Evolutionary conservation across 64 coral and sea anemone genomes (phyloP), one percentile per base, ranked within the genome.

Genomic region (Acropora tenuis): DNA sequence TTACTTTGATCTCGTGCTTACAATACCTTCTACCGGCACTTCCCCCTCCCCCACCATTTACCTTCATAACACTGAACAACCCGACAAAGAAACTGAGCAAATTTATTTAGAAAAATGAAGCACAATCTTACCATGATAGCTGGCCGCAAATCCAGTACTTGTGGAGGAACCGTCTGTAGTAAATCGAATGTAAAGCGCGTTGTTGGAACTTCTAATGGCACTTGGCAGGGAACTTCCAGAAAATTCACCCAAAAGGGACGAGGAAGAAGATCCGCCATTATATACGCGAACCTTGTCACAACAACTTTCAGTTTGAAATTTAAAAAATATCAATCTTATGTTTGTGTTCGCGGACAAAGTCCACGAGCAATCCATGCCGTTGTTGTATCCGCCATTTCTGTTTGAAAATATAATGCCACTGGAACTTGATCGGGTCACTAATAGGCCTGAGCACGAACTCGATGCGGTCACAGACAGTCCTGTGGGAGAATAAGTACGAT

Each of bases 341-440:
- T 69, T 80, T 1, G 77, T 78, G n/a, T 89, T 89, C 5, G 68
- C 80, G 1, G 78, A 42, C 7, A 90, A 53, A n/a, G 41, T 90
- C 88, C 88, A 90, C 7, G 41, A 1, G 20, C 88, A 90, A 0
- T 43, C 3, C 40, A 80, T 73, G 5, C 19, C 0, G 17, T 50
- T 2, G 2, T 2, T 40, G 78, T 90, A 81, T 2, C 9, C 12
- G 4, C 50, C 50, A 10, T 7, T 2, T 11, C 3, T 60, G 30
- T 81, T 81, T 81, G 79, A 81, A 43, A 20, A 61, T 60, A 81
- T 81, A 8, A 81, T 61, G 12, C 79, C 79, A 60, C 79, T 81
- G 42, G 79, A 43, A 30, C 52, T 61, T 3, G 79, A 61, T 60
- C 19, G 50, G 2, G 4, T 15, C 1, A 30, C 50, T 2, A 81